Evolutionary conservation across 2,113 vertebrate species (phyloP).

Genomic region (Podarcis muralis): DNA sequence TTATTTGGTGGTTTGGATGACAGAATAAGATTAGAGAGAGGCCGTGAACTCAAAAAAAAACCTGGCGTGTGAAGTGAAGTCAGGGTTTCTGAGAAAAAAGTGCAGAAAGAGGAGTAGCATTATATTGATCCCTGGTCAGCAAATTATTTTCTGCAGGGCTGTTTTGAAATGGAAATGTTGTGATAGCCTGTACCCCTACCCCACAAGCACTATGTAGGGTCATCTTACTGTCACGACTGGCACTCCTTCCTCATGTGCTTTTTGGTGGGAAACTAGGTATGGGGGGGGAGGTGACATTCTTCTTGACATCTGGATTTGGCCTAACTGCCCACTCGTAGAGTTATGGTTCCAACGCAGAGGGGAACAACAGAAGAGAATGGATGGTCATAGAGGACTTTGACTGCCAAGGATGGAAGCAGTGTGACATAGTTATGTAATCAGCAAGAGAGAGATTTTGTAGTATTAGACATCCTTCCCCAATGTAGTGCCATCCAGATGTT

Average conservation of each 20-base stretch:
- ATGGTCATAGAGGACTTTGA: background rate
- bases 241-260: background rate
- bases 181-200: background rate
- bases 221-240: background rate
- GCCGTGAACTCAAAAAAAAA: background rate
- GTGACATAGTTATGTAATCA: no score
- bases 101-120: background rate
- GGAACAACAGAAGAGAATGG: background rate
- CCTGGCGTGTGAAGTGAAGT: background rate
- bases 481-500: no score
- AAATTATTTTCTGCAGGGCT: background rate
- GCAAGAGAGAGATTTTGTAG: no score
- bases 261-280: background rate
- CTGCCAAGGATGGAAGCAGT: no score
- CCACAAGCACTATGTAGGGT: background rate
- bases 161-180: background rate
- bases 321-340: background rate
- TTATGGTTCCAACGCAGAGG: no score
- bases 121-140: background rate
- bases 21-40: background rate
- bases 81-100: background rate
- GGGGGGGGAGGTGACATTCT: background rate
- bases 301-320: background rate
- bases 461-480: no score
- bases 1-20: background rate